Evolutionary conservation across 2,797 vertebrate genomes (phyloP), one percentile per base, ranked within the genome.

Genomic region (Neosalanx taihuensis): DNA sequence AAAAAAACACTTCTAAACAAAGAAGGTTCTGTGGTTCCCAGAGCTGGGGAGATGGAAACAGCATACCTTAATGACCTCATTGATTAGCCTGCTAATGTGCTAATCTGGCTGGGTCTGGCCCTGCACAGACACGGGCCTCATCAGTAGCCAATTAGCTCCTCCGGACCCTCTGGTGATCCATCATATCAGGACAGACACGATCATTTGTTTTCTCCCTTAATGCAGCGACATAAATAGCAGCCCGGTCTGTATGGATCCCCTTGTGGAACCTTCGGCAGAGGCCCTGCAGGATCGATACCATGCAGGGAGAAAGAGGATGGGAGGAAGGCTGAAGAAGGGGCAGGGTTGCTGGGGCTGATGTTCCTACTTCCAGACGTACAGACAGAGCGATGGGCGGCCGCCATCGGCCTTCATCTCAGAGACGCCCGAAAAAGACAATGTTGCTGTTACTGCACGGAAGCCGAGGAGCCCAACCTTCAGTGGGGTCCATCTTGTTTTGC

Each of bases 61-160:
- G 73, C 81, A 86, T 79, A 82, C 87, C 84, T 88, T 86, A 59
- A 85, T 89, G 85, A 86, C 87, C 81, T 80, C 82, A 88, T 87
- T 89, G 89, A 91, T 89, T 90, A 90, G 83, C 86, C 83, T 75
- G 77, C 86, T 90, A 90, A 89, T 90, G 84, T 85, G 78, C 82
- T 87, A 90, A 91, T 90, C 79, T 86, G 75, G 84, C 75, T 76
- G 78, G 80, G 79, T 85, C 79, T 51, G 76, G 80, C 85, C 88
- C 85, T 80, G 85, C 86, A 81, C 81, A 82, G 88, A 90, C 86
- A 86, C 84, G 82, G 84, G 83, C 84, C 87, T 91, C 89, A 90
- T 91, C 90, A 91, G 86, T 82, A 86, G 84, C 86, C 87, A 90
- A 90, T 91, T 90, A 91, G 84, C 82, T 87, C 81, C 81, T 85